A percentile compares a stretch with the other conserved stretches of the same genome.
Evolutionary conservation across 1,140 invertebrate species (phyloP).

Genomic region (Lanistes nyassanus): DNA sequence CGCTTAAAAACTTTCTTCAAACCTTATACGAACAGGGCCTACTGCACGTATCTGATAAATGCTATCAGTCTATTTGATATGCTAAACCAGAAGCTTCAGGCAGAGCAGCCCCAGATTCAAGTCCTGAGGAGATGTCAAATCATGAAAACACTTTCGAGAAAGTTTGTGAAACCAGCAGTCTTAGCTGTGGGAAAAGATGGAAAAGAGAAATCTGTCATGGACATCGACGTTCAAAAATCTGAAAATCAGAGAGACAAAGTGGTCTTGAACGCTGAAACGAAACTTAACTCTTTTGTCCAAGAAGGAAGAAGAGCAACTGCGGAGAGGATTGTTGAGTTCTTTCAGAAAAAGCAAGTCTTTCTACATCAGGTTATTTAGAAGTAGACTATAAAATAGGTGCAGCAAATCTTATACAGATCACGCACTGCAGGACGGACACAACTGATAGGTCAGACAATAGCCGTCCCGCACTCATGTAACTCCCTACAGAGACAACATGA

Average conservation of each 20-base stretch:
- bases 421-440: no score
- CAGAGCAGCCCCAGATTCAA: slow-evolving; percentile 6
- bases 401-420: no score
- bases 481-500: no score
- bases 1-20: neutral
- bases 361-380: no score
- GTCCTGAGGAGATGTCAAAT: neutral
- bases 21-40: neutral
- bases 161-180: slow-evolving; percentile 4
- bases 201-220: neutral
- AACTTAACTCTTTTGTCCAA: neutral
- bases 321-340: no score
- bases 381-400: no score
- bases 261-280: no score
- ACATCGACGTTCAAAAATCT: neutral
- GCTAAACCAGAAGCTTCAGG: slow-evolving; percentile 3
- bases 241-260: neutral
- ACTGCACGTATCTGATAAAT: neutral
- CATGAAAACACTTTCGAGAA: neutral
- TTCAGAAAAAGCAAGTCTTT: neutral
- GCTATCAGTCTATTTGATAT: neutral
- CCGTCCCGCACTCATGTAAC: no score
- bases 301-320: no score
- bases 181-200: neutral
- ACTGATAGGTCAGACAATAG: no score